A percentile compares a stretch with the other conserved stretches of the same genome.
These are phyloP conservation scores for Salarias fasciatus DNA, from an alignment of 2,797 vertebrate genomes.

Conservation along the genomic window DNA sequence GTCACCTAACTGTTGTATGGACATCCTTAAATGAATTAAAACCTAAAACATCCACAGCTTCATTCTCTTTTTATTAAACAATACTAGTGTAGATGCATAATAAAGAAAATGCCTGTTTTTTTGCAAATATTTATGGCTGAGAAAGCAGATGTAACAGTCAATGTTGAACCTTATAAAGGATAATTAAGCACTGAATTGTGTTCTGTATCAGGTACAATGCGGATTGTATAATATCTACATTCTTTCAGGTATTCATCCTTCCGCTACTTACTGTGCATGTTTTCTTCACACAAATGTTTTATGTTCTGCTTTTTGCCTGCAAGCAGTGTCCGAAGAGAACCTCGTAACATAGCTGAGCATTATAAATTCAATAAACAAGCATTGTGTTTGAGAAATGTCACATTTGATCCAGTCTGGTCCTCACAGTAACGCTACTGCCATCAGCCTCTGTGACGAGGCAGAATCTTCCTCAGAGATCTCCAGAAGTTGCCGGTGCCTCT, in stretches of 20 bases:
- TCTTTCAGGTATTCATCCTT: not conserved
- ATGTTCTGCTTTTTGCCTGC: not conserved
- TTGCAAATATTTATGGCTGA: too few species aligned
- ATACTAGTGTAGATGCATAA: too few species aligned
- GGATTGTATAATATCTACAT: too few species aligned
- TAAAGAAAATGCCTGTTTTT: too few species aligned
- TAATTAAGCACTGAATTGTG: not conserved
- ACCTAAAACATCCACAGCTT: not conserved
- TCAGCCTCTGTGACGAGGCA: conserved; percentile 73
- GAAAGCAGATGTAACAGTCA: too few species aligned
- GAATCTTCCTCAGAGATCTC: conserved; percentile 81
- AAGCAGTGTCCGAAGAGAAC: not conserved
- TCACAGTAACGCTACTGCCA: not conserved
- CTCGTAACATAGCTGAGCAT: not conserved
- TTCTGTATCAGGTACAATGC: not conserved
- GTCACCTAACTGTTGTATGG: conserved; percentile 5
- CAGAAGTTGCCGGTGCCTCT: conserved; percentile 79
- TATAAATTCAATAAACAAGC: not conserved
- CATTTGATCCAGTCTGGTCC: not conserved
- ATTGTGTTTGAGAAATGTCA: not conserved
- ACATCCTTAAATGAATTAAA: conserved; percentile 12
- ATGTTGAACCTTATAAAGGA: not conserved
- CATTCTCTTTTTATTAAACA: conserved; percentile 7
- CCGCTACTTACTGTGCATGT: not conserved
- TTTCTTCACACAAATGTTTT: not conserved